A percentile compares a stretch with the other conserved stretches of the same genome.
These are phyloP conservation scores for Tachina grossa DNA, from an alignment of 2,888 invertebrate genomes.

Conservation along the genomic window DNA sequence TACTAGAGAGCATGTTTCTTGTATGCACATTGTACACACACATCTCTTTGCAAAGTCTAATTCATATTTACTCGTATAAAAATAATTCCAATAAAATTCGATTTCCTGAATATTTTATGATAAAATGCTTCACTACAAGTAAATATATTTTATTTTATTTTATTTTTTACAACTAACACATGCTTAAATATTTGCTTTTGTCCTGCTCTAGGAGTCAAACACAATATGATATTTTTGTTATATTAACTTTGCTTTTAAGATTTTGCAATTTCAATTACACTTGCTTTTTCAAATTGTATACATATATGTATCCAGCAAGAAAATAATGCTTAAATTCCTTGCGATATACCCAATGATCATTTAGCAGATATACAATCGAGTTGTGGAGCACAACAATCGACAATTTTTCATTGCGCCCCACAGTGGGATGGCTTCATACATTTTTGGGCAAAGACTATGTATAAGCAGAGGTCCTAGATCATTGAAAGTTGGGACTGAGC, in stretches of 20 bases:
- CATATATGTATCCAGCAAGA: slow-evolving; percentile 1
- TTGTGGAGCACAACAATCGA: too few species aligned
- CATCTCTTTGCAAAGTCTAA: slow-evolving; percentile 33
- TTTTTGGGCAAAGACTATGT: too few species aligned
- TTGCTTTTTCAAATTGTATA: slow-evolving; percentile 29
- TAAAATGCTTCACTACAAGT: slow-evolving; percentile 20
- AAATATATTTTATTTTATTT: slow-evolving; percentile 18
- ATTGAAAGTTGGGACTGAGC: too few species aligned
- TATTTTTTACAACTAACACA: too few species aligned
- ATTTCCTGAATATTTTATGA: slow-evolving; percentile 24
- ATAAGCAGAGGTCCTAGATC: too few species aligned
- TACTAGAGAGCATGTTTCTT: background rate
- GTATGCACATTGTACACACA: slow-evolving; percentile 13
- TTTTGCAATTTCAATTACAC: slow-evolving; percentile 35
- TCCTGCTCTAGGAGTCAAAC: background rate
- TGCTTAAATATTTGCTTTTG: slow-evolving; percentile 17
- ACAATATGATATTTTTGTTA: slow-evolving; percentile 5
- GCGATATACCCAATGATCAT: background rate
- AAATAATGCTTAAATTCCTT: background rate
- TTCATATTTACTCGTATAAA: background rate
- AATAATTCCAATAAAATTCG: slow-evolving; percentile 49
- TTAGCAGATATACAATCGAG: too few species aligned
- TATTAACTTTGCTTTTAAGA: slow-evolving; percentile 11
- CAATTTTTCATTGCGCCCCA: too few species aligned
- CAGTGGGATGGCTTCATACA: too few species aligned